Percentiles rank a stretch among this genome's conserved stretches.
Conservation (phyloP, 2,888 invertebrate genomes). For the Drosophila demipolita region DNA sequence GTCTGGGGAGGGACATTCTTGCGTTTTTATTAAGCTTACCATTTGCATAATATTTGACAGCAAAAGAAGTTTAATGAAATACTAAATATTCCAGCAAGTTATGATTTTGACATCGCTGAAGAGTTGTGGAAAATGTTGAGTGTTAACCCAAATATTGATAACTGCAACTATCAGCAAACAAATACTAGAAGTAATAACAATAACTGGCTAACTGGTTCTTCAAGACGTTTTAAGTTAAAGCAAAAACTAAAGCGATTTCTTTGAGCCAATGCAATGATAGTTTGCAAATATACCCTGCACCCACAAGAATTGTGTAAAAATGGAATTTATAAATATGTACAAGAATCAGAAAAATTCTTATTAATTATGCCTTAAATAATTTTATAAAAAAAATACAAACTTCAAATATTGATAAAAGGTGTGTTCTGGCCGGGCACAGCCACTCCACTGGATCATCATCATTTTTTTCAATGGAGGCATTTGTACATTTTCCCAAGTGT, state of each 20-base stretch:
- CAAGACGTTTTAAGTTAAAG: not conserved
- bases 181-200: not conserved
- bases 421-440: not conserved
- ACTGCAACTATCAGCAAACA: not conserved
- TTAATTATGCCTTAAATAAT: not conserved
- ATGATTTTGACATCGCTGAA: not conserved
- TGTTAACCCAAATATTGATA: not conserved
- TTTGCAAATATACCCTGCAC: not conserved
- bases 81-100: not conserved
- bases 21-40: slow-evolving; percentile 42
- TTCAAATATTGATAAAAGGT: not conserved
- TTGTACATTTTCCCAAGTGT: not conserved
- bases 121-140: not conserved
- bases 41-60: slow-evolving; percentile 65
- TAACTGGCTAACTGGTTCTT: not conserved
- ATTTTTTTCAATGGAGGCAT: too few relatives aligned
- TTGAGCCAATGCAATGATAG: not conserved
- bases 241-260: not conserved
- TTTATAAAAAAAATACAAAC: not conserved
- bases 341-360: not conserved
- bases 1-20: not conserved
- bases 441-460: not conserved
- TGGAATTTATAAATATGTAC: not conserved
- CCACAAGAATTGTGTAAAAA: not conserved
- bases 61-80: slow-evolving; percentile 31